Conservation (phyloP, 2,888 invertebrate genomes). For the Mayetiola destructor region DNA sequence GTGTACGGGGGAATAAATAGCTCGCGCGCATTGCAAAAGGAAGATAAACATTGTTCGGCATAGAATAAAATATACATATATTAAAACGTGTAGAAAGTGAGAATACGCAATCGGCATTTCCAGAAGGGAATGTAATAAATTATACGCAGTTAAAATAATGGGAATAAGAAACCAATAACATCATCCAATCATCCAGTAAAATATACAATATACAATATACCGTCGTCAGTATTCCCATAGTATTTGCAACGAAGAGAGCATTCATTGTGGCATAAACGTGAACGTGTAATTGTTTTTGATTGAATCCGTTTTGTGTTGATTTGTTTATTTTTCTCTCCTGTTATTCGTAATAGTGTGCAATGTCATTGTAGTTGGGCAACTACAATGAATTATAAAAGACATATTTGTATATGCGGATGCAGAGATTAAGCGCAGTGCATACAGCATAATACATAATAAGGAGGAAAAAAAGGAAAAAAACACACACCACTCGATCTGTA, state of each 20-base stretch:
- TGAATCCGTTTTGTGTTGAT: background rate
- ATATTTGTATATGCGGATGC: background rate
- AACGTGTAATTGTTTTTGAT: background rate
- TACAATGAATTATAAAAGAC: background rate
- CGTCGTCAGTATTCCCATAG: background rate
- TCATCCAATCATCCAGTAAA: background rate
- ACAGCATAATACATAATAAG: background rate
- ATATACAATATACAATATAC: too few species aligned
- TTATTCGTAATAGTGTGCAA: background rate
- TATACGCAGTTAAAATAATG: conserved; percentile 11
- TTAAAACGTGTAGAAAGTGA: conserved; percentile 1
- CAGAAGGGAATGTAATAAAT: conserved; percentile 4
- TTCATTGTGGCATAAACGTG: background rate
- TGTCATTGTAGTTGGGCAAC: conserved; percentile 7
- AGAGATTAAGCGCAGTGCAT: background rate
- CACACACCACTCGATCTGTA: too few species aligned
- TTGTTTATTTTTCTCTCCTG: background rate
- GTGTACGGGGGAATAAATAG: too few species aligned
- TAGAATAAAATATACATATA: too few species aligned
- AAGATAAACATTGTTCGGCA: too few species aligned
- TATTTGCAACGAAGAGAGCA: conserved; percentile 4
- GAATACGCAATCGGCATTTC: background rate
- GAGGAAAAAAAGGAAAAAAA: background rate
- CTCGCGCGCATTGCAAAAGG: too few species aligned
- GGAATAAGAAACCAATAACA: conserved; percentile 6